Percentiles rank a stretch among this genome's conserved stretches.
phyloP scores from a whole-genome alignment of 2,797 vertebrate genomes.

The Arrhamphus sclerolepis region DNA sequence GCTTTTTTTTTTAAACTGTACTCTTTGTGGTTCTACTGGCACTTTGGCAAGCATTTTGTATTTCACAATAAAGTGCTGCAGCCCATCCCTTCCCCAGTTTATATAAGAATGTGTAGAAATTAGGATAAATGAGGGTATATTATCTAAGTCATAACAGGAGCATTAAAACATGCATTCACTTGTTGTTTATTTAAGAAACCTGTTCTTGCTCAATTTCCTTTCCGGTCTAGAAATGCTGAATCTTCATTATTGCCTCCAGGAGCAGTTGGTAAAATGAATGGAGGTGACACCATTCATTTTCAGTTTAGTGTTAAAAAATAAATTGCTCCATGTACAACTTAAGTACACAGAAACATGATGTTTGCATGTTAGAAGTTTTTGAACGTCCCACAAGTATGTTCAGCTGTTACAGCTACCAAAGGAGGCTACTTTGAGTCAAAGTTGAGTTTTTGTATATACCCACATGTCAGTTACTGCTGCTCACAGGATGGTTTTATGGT shows the following conservation, averaged over 20 bases:
- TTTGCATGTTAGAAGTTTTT: too few relatives aligned
- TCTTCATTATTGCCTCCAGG: neutral
- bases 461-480: too few relatives aligned
- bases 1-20: slow-evolving; percentile 1
- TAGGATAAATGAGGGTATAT: neutral
- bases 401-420: too few relatives aligned
- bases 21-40: neutral
- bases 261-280: neutral
- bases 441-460: too few relatives aligned
- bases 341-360: too few relatives aligned
- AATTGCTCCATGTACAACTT: too few relatives aligned
- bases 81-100: slow-evolving; percentile 6
- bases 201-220: slow-evolving; percentile 41
- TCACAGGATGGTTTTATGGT: too few relatives aligned
- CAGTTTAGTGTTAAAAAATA: neutral
- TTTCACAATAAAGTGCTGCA: slow-evolving; percentile 38
- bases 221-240: slow-evolving; percentile 1
- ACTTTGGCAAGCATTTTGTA: neutral
- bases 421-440: too few relatives aligned
- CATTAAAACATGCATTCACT: slow-evolving; percentile 38
- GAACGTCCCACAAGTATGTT: too few relatives aligned
- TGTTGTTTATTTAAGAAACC: slow-evolving; percentile 42
- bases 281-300: neutral
- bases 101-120: slow-evolving; percentile 27
- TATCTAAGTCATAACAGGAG: neutral